A percentile compares a stretch with the other conserved stretches of the same genome.
Conservation (phyloP, 2,888 invertebrate species). For the Lithophane socia region DNA sequence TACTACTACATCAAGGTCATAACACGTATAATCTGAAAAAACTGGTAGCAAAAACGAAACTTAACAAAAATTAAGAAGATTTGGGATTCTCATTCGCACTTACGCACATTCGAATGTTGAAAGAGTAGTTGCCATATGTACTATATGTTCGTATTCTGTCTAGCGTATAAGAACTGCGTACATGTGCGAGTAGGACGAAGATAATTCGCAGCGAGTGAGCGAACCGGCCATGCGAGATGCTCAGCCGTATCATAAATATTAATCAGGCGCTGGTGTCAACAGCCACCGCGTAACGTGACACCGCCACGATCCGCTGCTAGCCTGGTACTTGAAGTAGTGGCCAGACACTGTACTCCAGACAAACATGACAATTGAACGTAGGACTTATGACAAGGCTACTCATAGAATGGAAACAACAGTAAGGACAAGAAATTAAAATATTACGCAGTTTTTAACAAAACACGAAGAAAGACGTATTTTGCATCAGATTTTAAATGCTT, state of each 20-base stretch:
- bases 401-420: slow-evolving; percentile 52
- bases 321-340: slow-evolving; percentile 83
- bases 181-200: slow-evolving; percentile 82
- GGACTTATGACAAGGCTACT: slow-evolving; percentile 62
- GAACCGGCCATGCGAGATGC: slow-evolving; percentile 90
- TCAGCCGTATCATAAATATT: slow-evolving; percentile 91
- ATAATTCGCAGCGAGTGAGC: slow-evolving; percentile 86
- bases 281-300: slow-evolving; percentile 91
- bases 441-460: slow-evolving; percentile 19
- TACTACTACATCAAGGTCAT: slow-evolving; percentile 70
- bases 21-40: slow-evolving; percentile 71
- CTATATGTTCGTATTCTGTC: slow-evolving; percentile 79
- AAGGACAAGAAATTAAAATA: slow-evolving; percentile 24
- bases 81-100: slow-evolving; percentile 89
- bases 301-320: slow-evolving; percentile 86
- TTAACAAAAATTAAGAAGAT: slow-evolving; percentile 84
- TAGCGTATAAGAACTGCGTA: slow-evolving; percentile 65
- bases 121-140: slow-evolving; percentile 81
- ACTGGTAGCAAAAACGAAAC: slow-evolving; percentile 77
- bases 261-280: slow-evolving; percentile 91
- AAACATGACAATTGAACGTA: slow-evolving; percentile 70
- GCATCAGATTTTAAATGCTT: slow-evolving; percentile 26
- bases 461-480: slow-evolving; percentile 9
- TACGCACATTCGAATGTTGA: slow-evolving; percentile 85
- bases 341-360: slow-evolving; percentile 78